These are phyloP conservation scores for Contarinia nasturtii DNA, from an alignment of 1,140 invertebrate species.

Conservation along the genomic window DNA sequence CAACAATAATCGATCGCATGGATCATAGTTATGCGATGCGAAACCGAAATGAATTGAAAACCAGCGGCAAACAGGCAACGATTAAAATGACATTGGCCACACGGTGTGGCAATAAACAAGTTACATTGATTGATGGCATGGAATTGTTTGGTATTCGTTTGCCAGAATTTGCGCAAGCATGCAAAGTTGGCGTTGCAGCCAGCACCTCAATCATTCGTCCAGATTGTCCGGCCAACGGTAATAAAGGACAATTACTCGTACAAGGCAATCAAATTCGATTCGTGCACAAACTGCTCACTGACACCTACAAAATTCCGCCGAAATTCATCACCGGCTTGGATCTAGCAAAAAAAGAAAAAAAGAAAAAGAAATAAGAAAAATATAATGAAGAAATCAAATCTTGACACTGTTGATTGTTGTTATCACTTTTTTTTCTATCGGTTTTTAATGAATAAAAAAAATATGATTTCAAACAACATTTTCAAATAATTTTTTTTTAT, in stretches of 20 bases:
- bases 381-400: not conserved
- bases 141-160: constrained; percentile 68
- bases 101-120: constrained; percentile 78
- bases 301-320: constrained; percentile 43
- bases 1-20: constrained; percentile 50
- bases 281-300: constrained; percentile 49
- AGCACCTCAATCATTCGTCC: constrained; percentile 61
- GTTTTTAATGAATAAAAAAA: no score
- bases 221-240: constrained; percentile 28
- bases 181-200: constrained; percentile 67
- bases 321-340: constrained; percentile 44
- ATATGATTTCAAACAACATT: no score
- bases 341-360: constrained; percentile 39
- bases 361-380: constrained; percentile 14
- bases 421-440: no score
- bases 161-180: constrained; percentile 56
- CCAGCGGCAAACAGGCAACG: constrained; percentile 53
- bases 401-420: no score
- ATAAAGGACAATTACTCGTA: constrained; percentile 61
- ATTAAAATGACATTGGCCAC: constrained; percentile 59
- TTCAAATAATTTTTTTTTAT: no score
- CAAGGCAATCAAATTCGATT: constrained; percentile 82
- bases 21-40: constrained; percentile 51
- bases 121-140: constrained; percentile 73
- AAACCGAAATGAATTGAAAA: constrained; percentile 27